phyloP scores from a whole-genome alignment of 2,113 vertebrate genomes.

The Tachysurus vachellii region DNA sequence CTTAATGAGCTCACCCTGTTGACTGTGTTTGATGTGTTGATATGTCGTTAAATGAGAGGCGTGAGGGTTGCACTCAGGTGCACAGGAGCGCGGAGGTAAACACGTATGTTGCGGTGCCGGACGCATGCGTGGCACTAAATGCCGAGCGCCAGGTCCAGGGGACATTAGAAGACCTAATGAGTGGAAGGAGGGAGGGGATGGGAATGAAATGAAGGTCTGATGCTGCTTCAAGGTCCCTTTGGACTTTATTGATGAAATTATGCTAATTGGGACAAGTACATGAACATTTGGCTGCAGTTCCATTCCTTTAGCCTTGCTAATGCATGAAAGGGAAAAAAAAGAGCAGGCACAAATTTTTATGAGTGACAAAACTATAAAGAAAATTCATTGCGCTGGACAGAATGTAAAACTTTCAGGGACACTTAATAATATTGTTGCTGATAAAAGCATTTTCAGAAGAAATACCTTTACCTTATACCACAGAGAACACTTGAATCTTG shows the following conservation, averaged over 20 bases:
- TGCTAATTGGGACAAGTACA: constrained; percentile 55
- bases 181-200: constrained; percentile 21
- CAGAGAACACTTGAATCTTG: not conserved
- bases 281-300: constrained; percentile 48
- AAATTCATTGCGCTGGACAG: constrained; percentile 27
- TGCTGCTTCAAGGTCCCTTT: constrained; percentile 47
- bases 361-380: constrained; percentile 42
- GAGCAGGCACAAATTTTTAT: constrained; percentile 29
- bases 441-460: not conserved
- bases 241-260: constrained; percentile 56
- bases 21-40: constrained; percentile 46
- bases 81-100: not conserved
- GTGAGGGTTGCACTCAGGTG: constrained; percentile 7
- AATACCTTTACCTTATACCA: not conserved
- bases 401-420: constrained; percentile 16
- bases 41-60: constrained; percentile 33
- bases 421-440: constrained; percentile 15
- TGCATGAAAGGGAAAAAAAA: constrained; percentile 11
- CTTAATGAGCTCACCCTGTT: constrained; percentile 50
- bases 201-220: constrained; percentile 33
- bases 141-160: constrained; percentile 12
- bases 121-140: constrained; percentile 35
- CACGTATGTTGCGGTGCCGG: not conserved
- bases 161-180: constrained; percentile 43
- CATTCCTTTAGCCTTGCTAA: constrained; percentile 32